A percentile compares a stretch with the other conserved stretches of the same genome.
These are phyloP conservation scores for Amblyopsis rosae DNA, from an alignment of 2,113 vertebrate species.

Conservation along the genomic window DNA sequence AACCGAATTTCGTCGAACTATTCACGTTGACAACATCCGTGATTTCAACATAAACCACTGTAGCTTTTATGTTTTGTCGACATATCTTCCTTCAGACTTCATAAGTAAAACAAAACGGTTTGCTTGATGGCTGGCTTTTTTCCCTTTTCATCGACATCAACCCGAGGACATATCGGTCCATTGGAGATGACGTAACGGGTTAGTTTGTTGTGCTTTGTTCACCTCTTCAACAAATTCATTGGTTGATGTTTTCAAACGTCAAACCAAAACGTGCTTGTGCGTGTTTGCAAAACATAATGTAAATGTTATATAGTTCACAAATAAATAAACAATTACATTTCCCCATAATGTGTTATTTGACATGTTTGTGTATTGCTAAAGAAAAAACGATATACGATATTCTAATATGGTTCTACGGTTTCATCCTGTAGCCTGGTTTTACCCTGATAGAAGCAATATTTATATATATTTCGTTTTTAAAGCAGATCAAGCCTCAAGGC, in stretches of 20 bases:
- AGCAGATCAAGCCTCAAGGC: too few species aligned
- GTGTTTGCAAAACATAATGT: too few species aligned
- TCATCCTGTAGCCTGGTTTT: too few species aligned
- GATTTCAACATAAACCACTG: background rate
- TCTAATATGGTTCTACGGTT: too few species aligned
- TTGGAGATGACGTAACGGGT: slow-evolving; percentile 56
- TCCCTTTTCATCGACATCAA: slow-evolving; percentile 11
- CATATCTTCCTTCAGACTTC: slow-evolving; percentile 43
- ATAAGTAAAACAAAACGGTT: slow-evolving; percentile 38
- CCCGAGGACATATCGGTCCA: slow-evolving; percentile 54
- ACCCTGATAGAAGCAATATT: too few species aligned
- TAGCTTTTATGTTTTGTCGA: background rate
- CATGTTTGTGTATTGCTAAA: too few species aligned
- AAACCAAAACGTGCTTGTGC: background rate
- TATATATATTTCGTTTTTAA: too few species aligned
- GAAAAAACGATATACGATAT: too few species aligned
- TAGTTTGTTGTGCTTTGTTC: slow-evolving; percentile 5
- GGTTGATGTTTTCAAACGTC: slow-evolving; percentile 9
- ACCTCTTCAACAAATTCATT: slow-evolving; percentile 33
- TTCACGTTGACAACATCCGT: slow-evolving; percentile 10
- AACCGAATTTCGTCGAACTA: slow-evolving; percentile 14
- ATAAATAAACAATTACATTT: too few species aligned
- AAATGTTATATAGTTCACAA: too few species aligned
- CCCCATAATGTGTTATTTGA: too few species aligned
- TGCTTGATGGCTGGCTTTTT: slow-evolving; percentile 52